These are phyloP conservation scores for Trissolcus basalis DNA, from an alignment of 1,140 invertebrate genomes.

Conservation along the genomic window DNA sequence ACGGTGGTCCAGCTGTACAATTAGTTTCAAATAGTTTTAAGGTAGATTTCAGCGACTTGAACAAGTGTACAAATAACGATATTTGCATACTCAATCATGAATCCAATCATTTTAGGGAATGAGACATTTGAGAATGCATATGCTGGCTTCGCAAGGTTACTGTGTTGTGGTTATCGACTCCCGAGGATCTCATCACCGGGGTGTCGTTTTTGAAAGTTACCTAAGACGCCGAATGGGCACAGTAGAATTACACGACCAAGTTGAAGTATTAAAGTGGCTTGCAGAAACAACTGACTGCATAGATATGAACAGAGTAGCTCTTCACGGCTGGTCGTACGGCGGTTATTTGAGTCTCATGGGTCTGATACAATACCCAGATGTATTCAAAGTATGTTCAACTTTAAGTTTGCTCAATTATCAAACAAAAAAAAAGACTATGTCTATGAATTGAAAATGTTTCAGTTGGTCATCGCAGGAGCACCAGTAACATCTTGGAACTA, in stretches of 20 bases:
- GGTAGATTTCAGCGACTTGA: slow-evolving; percentile 66
- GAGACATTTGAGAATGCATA: slow-evolving; percentile 93
- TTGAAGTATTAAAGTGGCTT: slow-evolving; percentile 93
- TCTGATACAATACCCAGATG: slow-evolving; percentile 86
- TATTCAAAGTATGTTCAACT: slow-evolving; percentile 83
- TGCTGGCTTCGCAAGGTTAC: slow-evolving; percentile 96
- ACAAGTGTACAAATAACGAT: no score
- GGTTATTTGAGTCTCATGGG: slow-evolving; percentile 92
- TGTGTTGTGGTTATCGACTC: slow-evolving; percentile 97
- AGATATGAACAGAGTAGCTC: slow-evolving; percentile 93
- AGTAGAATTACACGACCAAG: slow-evolving; percentile 96
- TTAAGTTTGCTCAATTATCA: background rate
- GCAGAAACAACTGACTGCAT: slow-evolving; percentile 90
- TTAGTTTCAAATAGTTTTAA: slow-evolving; percentile 97
- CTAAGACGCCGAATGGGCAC: slow-evolving; percentile 93
- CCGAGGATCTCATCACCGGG: slow-evolving; percentile 94
- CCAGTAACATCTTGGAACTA: slow-evolving; percentile 97
- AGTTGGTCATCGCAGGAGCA: slow-evolving; percentile 94
- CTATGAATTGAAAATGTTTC: slow-evolving; percentile 38
- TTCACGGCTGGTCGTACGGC: slow-evolving; percentile 99
- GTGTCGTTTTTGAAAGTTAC: slow-evolving; percentile 92
- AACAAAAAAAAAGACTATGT: background rate
- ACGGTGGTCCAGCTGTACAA: slow-evolving; percentile 98
- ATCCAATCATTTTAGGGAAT: slow-evolving; percentile 87
- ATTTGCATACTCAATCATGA: no score